Percentiles rank a stretch among this genome's conserved stretches.
Conservation (phyloP, 1,140 invertebrate species). For the Drosophila lacertosa region DNA sequence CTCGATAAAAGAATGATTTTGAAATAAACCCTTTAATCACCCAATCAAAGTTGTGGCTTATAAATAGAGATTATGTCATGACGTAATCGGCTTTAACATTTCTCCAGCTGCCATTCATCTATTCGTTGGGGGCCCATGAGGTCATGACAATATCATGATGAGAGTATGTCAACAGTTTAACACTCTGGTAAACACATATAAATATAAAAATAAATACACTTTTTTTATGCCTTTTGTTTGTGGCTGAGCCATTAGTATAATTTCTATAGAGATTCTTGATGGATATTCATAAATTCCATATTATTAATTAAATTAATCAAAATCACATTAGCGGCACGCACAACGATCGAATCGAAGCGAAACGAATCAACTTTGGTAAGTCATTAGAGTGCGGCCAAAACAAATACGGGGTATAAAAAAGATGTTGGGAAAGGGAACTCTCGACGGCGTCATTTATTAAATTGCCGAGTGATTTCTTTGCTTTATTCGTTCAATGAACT, state of each 20-base stretch:
- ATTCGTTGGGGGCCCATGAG: constrained; percentile 6
- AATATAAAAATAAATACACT: constrained; percentile 6
- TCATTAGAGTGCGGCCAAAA: constrained; percentile 43
- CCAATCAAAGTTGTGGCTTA: background rate
- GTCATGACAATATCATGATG: constrained; percentile 21
- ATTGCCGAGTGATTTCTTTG: constrained; percentile 19
- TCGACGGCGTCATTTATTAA: constrained; percentile 11
- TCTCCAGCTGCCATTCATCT: background rate
- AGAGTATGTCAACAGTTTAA: constrained; percentile 58
- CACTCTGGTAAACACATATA: constrained; percentile 27
- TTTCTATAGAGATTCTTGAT: constrained; percentile 33
- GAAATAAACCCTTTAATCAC: background rate
- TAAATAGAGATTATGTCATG: constrained; percentile 22
- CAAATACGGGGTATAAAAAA: constrained; percentile 10
- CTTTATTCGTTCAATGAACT: constrained; percentile 68
- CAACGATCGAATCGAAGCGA: constrained; percentile 35
- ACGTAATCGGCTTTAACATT: constrained; percentile 47
- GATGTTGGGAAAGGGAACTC: constrained; percentile 1
- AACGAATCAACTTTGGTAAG: constrained; percentile 31
- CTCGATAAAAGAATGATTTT: too few species aligned
- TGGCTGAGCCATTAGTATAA: constrained; percentile 25
- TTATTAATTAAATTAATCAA: constrained; percentile 80
- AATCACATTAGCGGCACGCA: constrained; percentile 73
- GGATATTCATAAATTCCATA: constrained; percentile 49
- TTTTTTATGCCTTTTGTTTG: background rate